Evolutionary conservation across 2,113 vertebrate genomes (phyloP).

Genomic region (Periophthalmus modestus): DNA sequence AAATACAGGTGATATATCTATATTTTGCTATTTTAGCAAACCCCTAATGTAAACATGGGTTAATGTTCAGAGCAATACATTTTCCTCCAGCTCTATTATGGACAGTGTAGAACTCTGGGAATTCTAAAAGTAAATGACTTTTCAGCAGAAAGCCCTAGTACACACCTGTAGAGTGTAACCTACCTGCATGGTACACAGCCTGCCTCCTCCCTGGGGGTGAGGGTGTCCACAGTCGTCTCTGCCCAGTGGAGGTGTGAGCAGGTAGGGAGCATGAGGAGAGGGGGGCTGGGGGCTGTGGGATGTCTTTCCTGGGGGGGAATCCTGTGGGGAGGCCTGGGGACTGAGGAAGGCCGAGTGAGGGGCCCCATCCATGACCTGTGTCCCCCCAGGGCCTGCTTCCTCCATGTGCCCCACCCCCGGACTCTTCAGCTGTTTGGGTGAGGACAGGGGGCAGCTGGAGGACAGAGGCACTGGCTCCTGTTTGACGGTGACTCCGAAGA

Average conservation of each 20-base stretch:
- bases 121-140: no score
- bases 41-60: no score
- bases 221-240: conserved; percentile 78
- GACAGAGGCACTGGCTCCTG: conserved; percentile 82
- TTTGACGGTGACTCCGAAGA: conserved; percentile 87
- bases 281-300: conserved; percentile 88
- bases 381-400: conserved; percentile 65
- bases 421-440: conserved; percentile 78
- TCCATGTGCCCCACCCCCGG: conserved; percentile 72
- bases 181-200: conserved; percentile 84
- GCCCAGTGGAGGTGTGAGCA: conserved; percentile 77
- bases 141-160: background rate
- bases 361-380: conserved; percentile 76
- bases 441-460: conserved; percentile 88
- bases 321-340: conserved; percentile 92
- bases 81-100: no score
- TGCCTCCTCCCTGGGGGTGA: conserved; percentile 69
- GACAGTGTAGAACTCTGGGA: no score
- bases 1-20: no score
- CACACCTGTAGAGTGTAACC: background rate
- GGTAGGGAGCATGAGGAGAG: conserved; percentile 86
- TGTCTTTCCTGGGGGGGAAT: conserved; percentile 82
- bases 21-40: no score
- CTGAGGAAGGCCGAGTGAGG: conserved; percentile 87
- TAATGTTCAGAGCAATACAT: no score